A percentile compares a stretch with the other conserved stretches of the same genome.
Conservation (phyloP, 2,888 invertebrate species). For the Molorchus minor region DNA sequence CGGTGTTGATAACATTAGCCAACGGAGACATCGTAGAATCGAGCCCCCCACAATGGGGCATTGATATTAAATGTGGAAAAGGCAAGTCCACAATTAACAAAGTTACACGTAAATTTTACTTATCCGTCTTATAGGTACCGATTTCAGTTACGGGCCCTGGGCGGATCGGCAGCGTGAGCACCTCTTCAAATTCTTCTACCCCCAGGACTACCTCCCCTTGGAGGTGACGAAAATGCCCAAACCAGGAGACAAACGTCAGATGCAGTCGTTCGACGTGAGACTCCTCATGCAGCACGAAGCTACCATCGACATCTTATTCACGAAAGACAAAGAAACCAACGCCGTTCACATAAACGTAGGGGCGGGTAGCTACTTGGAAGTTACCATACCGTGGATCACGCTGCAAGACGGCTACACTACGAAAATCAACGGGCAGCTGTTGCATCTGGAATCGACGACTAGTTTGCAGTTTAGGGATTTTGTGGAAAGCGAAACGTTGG, state of each 20-base stretch:
- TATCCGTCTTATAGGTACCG: conserved; percentile 67
- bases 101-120: background rate
- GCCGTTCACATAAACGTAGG: conserved; percentile 96
- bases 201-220: conserved; percentile 83
- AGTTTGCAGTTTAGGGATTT: conserved; percentile 92
- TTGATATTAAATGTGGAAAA: conserved; percentile 94
- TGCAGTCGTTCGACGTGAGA: conserved; percentile 92
- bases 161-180: conserved; percentile 96
- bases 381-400: conserved; percentile 92
- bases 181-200: conserved; percentile 95
- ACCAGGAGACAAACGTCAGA: conserved; percentile 88
- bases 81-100: conserved; percentile 69
- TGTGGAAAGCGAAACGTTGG: conserved; percentile 92
- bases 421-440: conserved; percentile 90
- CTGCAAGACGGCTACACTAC: conserved; percentile 81
- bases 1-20: conserved; percentile 86
- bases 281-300: conserved; percentile 91
- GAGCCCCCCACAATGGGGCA: conserved; percentile 94
- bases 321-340: conserved; percentile 94
- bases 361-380: conserved; percentile 93
- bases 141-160: conserved; percentile 99
- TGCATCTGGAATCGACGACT: conserved; percentile 95
- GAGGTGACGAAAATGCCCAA: conserved; percentile 82
- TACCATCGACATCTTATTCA: conserved; percentile 95
- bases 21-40: conserved; percentile 94